Base-by-base conservation (phyloP, 2,113 vertebrate species). In the Alosa alosa region DNA sequence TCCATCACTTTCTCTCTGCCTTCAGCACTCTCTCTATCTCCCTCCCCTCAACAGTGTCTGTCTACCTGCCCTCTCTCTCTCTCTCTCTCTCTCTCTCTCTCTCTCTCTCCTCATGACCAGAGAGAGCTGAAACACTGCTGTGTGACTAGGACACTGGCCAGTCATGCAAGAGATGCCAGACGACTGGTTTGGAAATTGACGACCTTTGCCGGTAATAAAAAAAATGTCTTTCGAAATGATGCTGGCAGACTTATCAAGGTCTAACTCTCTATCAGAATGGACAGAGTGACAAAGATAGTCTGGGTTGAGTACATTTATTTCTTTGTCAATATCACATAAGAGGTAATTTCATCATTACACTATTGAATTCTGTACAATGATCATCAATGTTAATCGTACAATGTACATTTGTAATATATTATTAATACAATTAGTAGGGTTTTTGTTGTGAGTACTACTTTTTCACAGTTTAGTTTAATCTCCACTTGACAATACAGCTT, bases 141-240 rank as follows among this genome's bases (percentile, higher is more conserved):
- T 92, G 89, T 91, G 88, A 90, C 90, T 94, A 94, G 84, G 0
- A 46, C 86, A n/a, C 46, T 22, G 92, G 87, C 44, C 87, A 89
- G 55, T 5, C 55, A 78, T 89, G 55, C 44, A 57, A 41, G 47
- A 81, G 18, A 10, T 89, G 86, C 45, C 88, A 85, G 60, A 81
- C 36, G 55, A 87, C 84, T 87, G n/a, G 90, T 93, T 90, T 92
- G 81, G 92, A 90, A 93, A 91, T 89, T 90, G 82, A 87, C 20
- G 36, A 85, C 72, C 10, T 10, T 45, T 88, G 88, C 87, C 86
- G 88, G 22, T 84, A 83, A 85, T 55, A 36, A 82, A 78, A 39
- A 78, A 72, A 72, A 72, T 39, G 72, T 41, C 31, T 78, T 31
- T 78, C 31, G 25, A 36, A 78, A 78, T 78, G 72, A 39, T 78